Evolutionary conservation across 2,797 vertebrate genomes (phyloP).

Genomic region (Potorous gilbertii): DNA sequence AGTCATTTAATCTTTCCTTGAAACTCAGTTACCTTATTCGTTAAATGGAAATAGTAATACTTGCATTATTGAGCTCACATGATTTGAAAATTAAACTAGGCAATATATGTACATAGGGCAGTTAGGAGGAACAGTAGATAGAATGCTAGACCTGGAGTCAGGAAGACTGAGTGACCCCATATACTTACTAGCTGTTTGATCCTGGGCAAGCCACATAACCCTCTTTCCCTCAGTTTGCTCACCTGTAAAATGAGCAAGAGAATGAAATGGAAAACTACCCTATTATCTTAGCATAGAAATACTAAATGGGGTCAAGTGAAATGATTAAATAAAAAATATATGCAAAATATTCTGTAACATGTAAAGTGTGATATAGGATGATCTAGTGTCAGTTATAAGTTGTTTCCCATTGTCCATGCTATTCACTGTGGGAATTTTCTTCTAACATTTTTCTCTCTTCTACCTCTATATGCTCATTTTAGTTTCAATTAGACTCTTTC

Average conservation of each 20-base stretch:
- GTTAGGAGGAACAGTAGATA: neutral
- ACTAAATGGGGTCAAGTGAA: neutral
- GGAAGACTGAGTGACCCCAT: neutral
- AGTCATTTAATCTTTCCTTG: neutral
- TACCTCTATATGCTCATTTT: neutral
- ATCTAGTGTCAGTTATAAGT: neutral
- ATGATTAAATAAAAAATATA: neutral
- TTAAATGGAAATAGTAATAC: neutral
- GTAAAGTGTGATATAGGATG: neutral
- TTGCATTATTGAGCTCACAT: neutral
- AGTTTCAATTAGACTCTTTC: neutral
- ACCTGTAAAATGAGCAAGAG: neutral
- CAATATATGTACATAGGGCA: neutral
- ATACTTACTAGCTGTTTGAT: neutral
- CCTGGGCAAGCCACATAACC: neutral
- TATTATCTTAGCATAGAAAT: neutral
- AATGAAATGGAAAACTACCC: neutral
- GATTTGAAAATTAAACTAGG: neutral
- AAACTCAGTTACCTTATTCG: neutral
- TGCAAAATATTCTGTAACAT: neutral
- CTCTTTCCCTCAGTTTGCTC: neutral
- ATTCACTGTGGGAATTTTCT: neutral
- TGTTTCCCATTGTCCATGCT: neutral
- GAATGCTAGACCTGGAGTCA: neutral
- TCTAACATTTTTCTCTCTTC: neutral